Percentiles rank a stretch among this genome's conserved stretches.
phyloP scores from a whole-genome alignment of 2,113 vertebrate genomes.

The Oryzias curvinotus region DNA sequence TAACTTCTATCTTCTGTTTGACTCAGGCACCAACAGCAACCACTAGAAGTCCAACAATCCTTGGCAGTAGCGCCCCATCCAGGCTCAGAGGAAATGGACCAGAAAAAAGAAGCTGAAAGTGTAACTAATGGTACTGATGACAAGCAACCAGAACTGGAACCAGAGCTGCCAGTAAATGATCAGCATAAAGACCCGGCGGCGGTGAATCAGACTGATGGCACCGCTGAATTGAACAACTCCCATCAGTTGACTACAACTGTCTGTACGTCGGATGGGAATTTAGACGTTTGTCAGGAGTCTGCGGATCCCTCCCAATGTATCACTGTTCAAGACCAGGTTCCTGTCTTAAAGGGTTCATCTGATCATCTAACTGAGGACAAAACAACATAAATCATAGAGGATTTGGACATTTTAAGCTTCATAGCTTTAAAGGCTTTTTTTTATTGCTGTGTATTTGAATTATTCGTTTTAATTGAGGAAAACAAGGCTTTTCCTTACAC shows the following conservation, averaged over 20 bases:
- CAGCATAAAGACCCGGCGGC: slow-evolving; percentile 4
- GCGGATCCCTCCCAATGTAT: background rate
- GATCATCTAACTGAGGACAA: background rate
- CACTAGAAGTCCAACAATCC: slow-evolving; percentile 19
- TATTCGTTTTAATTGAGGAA: background rate
- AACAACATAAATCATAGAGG: slow-evolving; percentile 18
- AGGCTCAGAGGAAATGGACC: slow-evolving; percentile 27
- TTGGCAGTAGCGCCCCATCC: slow-evolving; percentile 3
- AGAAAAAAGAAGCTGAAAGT: slow-evolving; percentile 16
- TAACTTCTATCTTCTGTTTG: background rate
- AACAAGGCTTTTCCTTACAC: too few relatives aligned
- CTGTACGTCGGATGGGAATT: slow-evolving; percentile 7
- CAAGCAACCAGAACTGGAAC: background rate
- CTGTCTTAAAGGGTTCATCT: background rate
- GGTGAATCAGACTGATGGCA: background rate
- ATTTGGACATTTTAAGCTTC: background rate
- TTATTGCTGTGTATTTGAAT: background rate
- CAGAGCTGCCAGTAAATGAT: background rate
- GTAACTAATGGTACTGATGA: background rate
- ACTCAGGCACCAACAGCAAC: slow-evolving; percentile 28
- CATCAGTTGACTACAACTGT: background rate
- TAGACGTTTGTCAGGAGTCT: background rate
- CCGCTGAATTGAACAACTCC: background rate
- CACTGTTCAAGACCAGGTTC: slow-evolving; percentile 8
- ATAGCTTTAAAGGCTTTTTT: background rate